phyloP scores from a whole-genome alignment of 1,140 invertebrate genomes.

The Choristoneura fumiferana region DNA sequence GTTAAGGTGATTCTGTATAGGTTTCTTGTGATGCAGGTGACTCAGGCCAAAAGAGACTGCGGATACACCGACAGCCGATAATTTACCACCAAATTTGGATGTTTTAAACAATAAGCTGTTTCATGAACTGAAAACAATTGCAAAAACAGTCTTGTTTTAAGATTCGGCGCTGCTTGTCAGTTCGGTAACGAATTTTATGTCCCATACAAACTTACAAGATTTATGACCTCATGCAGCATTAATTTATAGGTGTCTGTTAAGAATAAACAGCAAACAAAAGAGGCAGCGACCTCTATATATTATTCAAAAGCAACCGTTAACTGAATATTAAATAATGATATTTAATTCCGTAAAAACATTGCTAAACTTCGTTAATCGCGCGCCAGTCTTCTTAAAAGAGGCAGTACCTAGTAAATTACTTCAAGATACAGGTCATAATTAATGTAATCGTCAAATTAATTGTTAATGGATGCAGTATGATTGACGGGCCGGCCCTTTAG shows the following conservation, averaged over 20 bases:
- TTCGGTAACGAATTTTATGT: constrained; percentile 29
- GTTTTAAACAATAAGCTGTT: constrained; percentile 33
- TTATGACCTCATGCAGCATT: constrained; percentile 28
- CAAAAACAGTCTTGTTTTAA: constrained; percentile 31
- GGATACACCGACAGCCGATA: constrained; percentile 36
- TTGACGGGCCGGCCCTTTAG: constrained; percentile 19
- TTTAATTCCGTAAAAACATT: not conserved
- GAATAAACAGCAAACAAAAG: constrained; percentile 13
- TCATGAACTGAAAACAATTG: constrained; percentile 33
- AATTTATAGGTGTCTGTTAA: constrained; percentile 11
- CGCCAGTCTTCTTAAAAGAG: too few species aligned
- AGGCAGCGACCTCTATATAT: not conserved
- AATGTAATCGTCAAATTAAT: constrained; percentile 28
- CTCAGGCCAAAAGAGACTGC: constrained; percentile 30
- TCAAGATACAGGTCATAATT: too few species aligned
- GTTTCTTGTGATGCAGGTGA: constrained; percentile 25
- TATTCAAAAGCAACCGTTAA: not conserved
- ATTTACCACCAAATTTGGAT: constrained; percentile 35
- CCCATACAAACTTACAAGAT: constrained; percentile 28
- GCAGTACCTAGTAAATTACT: too few species aligned
- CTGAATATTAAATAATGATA: too few species aligned
- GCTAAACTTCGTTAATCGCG: too few species aligned
- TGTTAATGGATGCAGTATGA: constrained; percentile 22
- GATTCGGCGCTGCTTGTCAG: constrained; percentile 16
- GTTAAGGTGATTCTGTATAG: constrained; percentile 22